phyloP scores from a whole-genome alignment of 2,797 vertebrate genomes.

The Hylomyscus alleni region DNA sequence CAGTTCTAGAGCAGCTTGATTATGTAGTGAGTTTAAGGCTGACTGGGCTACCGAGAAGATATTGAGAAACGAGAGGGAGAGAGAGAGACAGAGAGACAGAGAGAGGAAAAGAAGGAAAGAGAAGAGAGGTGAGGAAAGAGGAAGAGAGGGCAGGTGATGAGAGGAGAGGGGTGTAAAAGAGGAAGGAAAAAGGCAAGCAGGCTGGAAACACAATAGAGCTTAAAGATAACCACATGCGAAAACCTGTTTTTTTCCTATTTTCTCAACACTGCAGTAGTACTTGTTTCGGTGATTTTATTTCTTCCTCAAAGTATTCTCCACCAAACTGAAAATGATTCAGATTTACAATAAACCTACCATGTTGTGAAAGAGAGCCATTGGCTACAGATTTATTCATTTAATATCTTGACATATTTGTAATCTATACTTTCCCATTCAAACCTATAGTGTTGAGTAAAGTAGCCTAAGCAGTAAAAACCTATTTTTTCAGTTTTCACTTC shows the following conservation, averaged over 20 bases:
- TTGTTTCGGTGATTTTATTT: constrained; percentile 20
- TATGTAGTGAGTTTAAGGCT: not conserved
- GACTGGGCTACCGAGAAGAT: not conserved
- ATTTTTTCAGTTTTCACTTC: not conserved
- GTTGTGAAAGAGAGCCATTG: not conserved
- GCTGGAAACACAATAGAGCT: too few species aligned
- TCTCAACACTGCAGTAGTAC: not conserved
- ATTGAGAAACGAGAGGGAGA: too few species aligned
- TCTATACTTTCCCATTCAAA: not conserved
- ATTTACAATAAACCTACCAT: not conserved
- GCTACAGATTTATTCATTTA: constrained; percentile 16
- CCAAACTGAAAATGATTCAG: not conserved
- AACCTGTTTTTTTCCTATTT: not conserved
- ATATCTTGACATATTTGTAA: constrained; percentile 41
- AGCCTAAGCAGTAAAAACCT: not conserved
- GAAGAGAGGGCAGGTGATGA: not conserved
- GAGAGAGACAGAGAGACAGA: too few species aligned
- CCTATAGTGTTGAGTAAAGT: constrained; percentile 50
- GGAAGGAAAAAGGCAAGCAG: not conserved
- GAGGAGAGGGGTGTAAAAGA: not conserved
- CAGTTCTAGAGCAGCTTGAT: not conserved
- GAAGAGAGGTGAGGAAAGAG: not conserved
- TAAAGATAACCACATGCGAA: not conserved
- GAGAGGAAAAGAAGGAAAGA: rapidly evolving
- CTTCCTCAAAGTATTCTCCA: not conserved